These are phyloP conservation scores for Hermetia illucens DNA, from an alignment of 1,140 invertebrate species.

Conservation along the genomic window DNA sequence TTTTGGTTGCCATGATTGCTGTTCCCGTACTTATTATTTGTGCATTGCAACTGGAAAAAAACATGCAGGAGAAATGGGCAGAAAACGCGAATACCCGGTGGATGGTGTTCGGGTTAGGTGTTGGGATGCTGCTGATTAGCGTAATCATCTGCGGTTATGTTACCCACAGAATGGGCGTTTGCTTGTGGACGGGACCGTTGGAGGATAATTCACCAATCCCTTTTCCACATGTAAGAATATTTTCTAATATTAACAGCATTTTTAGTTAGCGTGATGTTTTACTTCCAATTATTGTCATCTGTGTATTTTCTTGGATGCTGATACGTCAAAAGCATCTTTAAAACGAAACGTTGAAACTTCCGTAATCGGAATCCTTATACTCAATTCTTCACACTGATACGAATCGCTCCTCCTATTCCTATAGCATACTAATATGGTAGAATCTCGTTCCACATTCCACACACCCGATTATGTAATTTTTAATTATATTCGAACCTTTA, in stretches of 20 bases:
- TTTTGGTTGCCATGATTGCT: conserved; percentile 25
- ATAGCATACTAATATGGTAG: too few relatives aligned
- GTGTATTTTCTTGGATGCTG: not conserved
- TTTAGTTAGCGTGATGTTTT: not conserved
- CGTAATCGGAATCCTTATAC: too few relatives aligned
- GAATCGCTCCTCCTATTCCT: too few relatives aligned
- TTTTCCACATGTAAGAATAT: conserved; percentile 9
- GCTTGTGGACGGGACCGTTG: conserved; percentile 27
- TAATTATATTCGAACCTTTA: too few relatives aligned
- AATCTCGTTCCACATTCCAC: too few relatives aligned
- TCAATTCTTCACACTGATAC: too few relatives aligned
- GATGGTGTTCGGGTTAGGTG: conserved; percentile 25
- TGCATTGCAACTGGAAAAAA: conserved; percentile 26
- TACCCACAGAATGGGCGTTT: conserved; percentile 28
- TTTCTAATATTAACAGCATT: not conserved
- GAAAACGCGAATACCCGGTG: conserved; percentile 18
- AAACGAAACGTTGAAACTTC: too few relatives aligned
- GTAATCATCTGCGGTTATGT: conserved; percentile 28
- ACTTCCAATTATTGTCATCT: not conserved
- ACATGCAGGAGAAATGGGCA: conserved; percentile 18
- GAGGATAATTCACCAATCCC: conserved; percentile 20
- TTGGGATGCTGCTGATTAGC: conserved; percentile 24
- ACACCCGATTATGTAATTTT: too few relatives aligned
- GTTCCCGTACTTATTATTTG: conserved; percentile 24
- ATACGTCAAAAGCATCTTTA: too few relatives aligned